Percentiles rank a stretch among this genome's conserved stretches.
These are phyloP conservation scores for Drosophila subobscura DNA, from an alignment of 1,140 invertebrate genomes.

Conservation along the genomic window DNA sequence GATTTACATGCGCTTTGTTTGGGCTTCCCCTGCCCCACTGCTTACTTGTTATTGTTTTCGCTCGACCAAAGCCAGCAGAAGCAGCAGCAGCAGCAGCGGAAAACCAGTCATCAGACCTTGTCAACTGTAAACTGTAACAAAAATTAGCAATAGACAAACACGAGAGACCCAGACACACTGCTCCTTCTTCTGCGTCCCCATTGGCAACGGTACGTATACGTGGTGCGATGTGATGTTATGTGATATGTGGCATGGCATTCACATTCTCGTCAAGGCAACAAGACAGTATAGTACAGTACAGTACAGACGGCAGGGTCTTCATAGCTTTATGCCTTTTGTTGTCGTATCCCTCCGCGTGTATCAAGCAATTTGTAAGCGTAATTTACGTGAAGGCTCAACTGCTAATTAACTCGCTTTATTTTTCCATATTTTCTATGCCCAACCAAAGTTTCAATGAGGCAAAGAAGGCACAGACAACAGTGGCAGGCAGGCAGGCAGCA, in stretches of 20 bases:
- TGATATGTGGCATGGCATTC: slow-evolving; percentile 2
- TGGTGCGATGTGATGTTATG: too few species aligned
- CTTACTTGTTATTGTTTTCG: slow-evolving; percentile 63
- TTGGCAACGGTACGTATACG: too few species aligned
- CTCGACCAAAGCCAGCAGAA: slow-evolving; percentile 57
- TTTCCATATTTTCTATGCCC: slow-evolving; percentile 75
- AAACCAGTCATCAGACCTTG: slow-evolving; percentile 21
- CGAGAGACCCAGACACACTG: too few species aligned
- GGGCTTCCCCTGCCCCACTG: slow-evolving; percentile 42
- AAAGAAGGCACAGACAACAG: slow-evolving; percentile 22
- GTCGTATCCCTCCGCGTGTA: slow-evolving; percentile 5
- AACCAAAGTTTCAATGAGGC: slow-evolving; percentile 67
- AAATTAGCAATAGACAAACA: slow-evolving; percentile 57
- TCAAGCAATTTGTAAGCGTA: slow-evolving; percentile 67
- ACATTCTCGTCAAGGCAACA: slow-evolving; percentile 40
- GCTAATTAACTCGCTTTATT: slow-evolving; percentile 75
- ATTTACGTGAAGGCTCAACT: slow-evolving; percentile 58
- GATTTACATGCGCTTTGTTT: slow-evolving; percentile 76
- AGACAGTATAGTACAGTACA: slow-evolving; percentile 26
- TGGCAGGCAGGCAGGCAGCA: slow-evolving; percentile 18
- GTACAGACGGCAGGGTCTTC: slow-evolving; percentile 10
- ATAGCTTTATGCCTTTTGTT: slow-evolving; percentile 50
- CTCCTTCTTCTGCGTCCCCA: too few species aligned
- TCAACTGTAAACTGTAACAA: slow-evolving; percentile 65
- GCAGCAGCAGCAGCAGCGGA: slow-evolving; percentile 5